Evolutionary conservation across 2,888 invertebrate species (phyloP).

Genomic region (Colletes collaris): DNA sequence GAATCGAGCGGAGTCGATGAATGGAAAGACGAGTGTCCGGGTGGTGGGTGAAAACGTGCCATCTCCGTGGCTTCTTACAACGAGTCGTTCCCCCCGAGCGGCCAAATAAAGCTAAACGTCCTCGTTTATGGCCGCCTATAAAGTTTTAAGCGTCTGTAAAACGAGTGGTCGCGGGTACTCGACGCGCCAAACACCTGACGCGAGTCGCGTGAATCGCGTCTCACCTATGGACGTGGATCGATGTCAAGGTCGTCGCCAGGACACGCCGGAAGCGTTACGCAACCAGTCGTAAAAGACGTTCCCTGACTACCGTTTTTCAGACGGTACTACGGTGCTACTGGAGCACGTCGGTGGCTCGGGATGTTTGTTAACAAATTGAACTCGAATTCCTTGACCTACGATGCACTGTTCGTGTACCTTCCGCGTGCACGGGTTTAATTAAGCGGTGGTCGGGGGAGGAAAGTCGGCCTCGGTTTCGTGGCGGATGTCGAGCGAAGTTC

Average conservation of each 20-base stretch:
- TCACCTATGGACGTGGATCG: conserved; percentile 70
- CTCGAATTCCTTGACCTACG: too few species aligned
- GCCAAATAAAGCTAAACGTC: conserved; percentile 81
- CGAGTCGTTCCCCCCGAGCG: conserved; percentile 21
- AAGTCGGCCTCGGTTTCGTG: too few species aligned
- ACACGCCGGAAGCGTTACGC: conserved; percentile 64
- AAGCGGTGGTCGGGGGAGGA: too few species aligned
- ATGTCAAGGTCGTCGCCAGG: conserved; percentile 80
- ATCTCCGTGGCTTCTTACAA: conserved; percentile 9
- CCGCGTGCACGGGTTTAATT: too few species aligned
- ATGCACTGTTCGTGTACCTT: too few species aligned
- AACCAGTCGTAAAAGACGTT: conserved; percentile 73
- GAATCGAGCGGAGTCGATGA: background rate
- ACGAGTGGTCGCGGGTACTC: conserved; percentile 68
- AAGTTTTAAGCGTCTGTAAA: conserved; percentile 83
- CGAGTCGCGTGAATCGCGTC: conserved; percentile 60
- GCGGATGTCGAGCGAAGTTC: conserved; percentile 4
- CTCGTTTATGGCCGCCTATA: conserved; percentile 81
- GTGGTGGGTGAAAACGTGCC: conserved; percentile 24
- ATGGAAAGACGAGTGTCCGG: conserved; percentile 5
- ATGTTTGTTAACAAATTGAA: too few species aligned
- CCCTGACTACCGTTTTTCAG: conserved; percentile 12
- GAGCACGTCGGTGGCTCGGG: background rate
- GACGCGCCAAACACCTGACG: conserved; percentile 58
- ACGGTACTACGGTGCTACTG: too few species aligned